Base-by-base conservation (phyloP, 2,797 vertebrate species). In the Streptopelia turtur region DNA sequence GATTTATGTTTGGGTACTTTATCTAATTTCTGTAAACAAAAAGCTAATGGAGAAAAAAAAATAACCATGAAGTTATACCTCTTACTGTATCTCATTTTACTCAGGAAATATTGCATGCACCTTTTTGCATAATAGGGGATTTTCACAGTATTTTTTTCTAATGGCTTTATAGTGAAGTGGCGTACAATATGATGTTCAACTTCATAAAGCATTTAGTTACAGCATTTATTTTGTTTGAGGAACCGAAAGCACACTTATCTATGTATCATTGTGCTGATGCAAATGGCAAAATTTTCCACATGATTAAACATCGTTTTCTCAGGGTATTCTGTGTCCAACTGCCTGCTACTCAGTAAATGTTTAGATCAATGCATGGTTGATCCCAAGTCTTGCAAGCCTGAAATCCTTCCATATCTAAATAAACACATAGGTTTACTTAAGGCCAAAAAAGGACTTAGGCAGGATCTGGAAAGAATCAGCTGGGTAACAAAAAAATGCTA, bases 231-330 rank as follows among this genome's bases (percentile, higher is more conserved):
- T 89, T 93, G 95, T 97, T 97, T 98, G 96, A 97, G 97, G 98
- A 98, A 98, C 97, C 93, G 98, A 98, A 98, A 98, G 96, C 95
- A 94, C 94, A 80, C 97, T 97, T 97, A 96, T 96, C 97, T 98
- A 75, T 61, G 95, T 97, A 97, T 97, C 97, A 97, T 97, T 97
- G 97, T 97, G 96, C 95, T 94, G 95, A 98, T 98, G 98, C 97
- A 98, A 98, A 98, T 98, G 92, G 96, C 88, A 96, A 96, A 95
- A 97, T 97, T 98, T 98, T 98, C 97, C 97, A 96, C 96, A 96
- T 92, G 89, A 97, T 97, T 97, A 97, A 96, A 94, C 97, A 97
- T 93, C 86, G 71, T 97, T 97, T 98, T 98, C 97, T 98, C 97
- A 97, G 95, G 95, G 97, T 96, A 68, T 93, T 97, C 94, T 93